Evolutionary conservation across 37 sponge, comb jelly and placozoan genomes (phyloP).

Genomic region (Bolinopsis microptera): DNA sequence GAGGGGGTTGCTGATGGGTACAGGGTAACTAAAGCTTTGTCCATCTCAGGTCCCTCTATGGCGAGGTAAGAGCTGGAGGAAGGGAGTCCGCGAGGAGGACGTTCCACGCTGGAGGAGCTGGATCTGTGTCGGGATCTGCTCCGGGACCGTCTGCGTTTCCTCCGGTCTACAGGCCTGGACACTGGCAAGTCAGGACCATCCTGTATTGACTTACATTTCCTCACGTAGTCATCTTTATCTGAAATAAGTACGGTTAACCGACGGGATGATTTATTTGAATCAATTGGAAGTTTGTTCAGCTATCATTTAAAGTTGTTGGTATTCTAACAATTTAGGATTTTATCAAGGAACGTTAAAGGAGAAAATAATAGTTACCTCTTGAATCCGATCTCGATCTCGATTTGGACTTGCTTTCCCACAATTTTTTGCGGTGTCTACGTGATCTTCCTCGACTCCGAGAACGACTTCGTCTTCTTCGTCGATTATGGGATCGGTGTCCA

Average conservation of each 20-base stretch:
- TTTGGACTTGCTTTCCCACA: constrained; percentile 41
- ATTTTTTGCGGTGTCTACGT: neutral
- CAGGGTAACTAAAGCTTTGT: constrained; percentile 44
- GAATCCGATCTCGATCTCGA: constrained; percentile 30
- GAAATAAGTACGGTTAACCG: neutral
- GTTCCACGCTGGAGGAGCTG: constrained; percentile 23
- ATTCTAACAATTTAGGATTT: no score
- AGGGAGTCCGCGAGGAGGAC: neutral
- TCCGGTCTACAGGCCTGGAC: constrained; percentile 3
- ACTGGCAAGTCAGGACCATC: constrained; percentile 43
- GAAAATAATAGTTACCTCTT: constrained; percentile 25
- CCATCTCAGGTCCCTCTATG: constrained; percentile 36
- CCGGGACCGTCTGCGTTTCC: neutral
- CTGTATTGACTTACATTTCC: constrained; percentile 37
- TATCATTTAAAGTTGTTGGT: no score
- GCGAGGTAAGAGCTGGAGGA: neutral
- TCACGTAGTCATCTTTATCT: constrained; percentile 29
- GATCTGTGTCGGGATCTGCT: neutral
- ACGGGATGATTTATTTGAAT: no score
- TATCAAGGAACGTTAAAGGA: no score
- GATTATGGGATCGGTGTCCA: neutral
- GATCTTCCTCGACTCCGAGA: neutral
- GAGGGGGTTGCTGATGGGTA: constrained; percentile 51
- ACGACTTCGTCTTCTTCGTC: neutral
- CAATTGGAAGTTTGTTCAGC: no score